Conservation (phyloP, 2,888 invertebrate species). For the Eupithecia dodoneata region DNA sequence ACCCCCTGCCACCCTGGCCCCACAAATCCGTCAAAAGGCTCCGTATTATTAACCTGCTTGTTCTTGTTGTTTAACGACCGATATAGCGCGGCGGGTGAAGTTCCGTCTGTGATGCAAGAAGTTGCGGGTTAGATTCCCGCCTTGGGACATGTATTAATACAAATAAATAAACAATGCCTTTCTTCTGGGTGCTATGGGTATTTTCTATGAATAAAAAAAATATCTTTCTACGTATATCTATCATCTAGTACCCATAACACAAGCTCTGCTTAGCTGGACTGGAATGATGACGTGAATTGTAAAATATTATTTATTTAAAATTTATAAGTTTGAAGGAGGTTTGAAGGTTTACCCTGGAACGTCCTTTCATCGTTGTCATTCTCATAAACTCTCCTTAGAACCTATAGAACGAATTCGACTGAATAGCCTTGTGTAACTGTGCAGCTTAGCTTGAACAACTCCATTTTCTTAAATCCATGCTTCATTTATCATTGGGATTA, state of each 20-base stretch:
- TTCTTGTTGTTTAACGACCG: slow-evolving; percentile 66
- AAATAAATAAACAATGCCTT: too few species aligned
- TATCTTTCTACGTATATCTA: too few species aligned
- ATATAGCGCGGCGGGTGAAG: too few species aligned
- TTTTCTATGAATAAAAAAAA: too few species aligned
- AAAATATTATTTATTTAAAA: too few species aligned
- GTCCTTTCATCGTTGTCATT: slow-evolving; percentile 48
- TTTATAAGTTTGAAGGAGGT: slow-evolving; percentile 46
- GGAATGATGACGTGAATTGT: too few species aligned
- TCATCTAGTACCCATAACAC: too few species aligned
- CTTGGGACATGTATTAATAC: too few species aligned
- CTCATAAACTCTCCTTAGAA: slow-evolving; percentile 31
- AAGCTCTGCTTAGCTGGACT: too few species aligned
- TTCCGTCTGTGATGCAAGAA: too few species aligned
- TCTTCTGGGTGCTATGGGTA: too few species aligned
- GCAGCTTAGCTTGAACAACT: slow-evolving; percentile 21
- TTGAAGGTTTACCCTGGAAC: slow-evolving; percentile 81
- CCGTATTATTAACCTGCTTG: slow-evolving; percentile 75
- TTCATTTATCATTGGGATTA: slow-evolving; percentile 35
- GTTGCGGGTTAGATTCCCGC: too few species aligned
- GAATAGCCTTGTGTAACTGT: slow-evolving; percentile 16
- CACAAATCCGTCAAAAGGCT: slow-evolving; percentile 63
- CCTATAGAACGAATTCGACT: slow-evolving; percentile 14
- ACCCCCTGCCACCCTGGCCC: slow-evolving; percentile 52
- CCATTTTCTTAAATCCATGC: slow-evolving; percentile 26